Conservation (phyloP, 2,113 vertebrate genomes). For the Meles meles region DNA sequence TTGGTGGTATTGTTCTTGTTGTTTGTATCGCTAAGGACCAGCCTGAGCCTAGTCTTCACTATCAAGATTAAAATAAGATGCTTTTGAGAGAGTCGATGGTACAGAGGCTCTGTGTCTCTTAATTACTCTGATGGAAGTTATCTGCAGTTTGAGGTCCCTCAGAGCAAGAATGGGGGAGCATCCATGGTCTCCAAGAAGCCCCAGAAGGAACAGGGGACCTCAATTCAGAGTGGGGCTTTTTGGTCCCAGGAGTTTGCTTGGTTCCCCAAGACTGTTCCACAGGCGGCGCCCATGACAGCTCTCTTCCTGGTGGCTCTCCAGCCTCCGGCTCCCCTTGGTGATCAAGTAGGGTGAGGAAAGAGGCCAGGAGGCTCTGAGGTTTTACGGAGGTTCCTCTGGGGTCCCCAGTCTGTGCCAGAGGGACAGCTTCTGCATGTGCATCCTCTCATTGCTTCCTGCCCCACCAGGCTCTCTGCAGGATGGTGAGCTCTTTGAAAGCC, state of each 20-base stretch:
- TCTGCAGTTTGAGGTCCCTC: neutral
- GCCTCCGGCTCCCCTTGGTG: too few species aligned
- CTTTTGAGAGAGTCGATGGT: neutral
- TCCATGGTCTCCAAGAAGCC: neutral
- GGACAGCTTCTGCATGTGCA: neutral
- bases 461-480: neutral
- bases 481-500: neutral
- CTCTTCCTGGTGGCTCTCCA: neutral
- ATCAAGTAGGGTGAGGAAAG: neutral
- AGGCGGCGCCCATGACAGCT: too few species aligned
- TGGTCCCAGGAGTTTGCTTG: neutral
- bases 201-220: neutral
- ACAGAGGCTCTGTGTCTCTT: neutral
- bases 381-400: neutral
- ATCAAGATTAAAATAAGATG: neutral
- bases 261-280: rapidly evolving
- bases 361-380: neutral
- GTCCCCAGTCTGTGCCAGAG: too few species aligned
- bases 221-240: neutral
- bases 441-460: neutral
- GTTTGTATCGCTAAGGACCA: neutral
- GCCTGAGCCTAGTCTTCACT: neutral
- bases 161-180: neutral
- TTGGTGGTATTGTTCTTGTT: neutral
- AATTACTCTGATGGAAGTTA: neutral